Percentiles rank a stretch among this genome's conserved stretches.
phyloP scores from a whole-genome alignment of 2,797 vertebrate species.

The Eutrigla gurnardus region DNA sequence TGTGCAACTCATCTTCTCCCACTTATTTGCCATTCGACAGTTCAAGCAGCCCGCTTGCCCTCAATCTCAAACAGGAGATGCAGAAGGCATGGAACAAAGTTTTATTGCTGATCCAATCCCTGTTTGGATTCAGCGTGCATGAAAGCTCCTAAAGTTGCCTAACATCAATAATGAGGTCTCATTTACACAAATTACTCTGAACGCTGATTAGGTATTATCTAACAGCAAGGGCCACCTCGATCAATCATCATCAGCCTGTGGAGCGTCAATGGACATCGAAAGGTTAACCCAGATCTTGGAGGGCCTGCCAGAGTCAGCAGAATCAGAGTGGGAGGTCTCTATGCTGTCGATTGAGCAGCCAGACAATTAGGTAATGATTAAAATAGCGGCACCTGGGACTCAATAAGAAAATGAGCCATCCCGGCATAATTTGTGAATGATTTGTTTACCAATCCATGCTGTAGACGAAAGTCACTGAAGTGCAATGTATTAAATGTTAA shows the following conservation, averaged over 20 bases:
- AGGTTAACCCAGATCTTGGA: constrained; percentile 94
- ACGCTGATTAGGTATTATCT: constrained; percentile 97
- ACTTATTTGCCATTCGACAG: constrained; percentile 71
- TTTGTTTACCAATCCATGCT: constrained; percentile 92
- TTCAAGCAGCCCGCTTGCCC: constrained; percentile 71
- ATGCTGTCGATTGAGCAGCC: constrained; percentile 92
- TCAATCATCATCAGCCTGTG: constrained; percentile 92
- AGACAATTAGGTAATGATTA: constrained; percentile 99
- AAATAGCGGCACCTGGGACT: constrained; percentile 88
- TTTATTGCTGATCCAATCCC: constrained; percentile 84
- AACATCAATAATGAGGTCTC: constrained; percentile 95
- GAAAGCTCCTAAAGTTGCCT: constrained; percentile 87
- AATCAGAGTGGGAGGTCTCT: constrained; percentile 90
- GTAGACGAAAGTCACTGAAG: constrained; percentile 78
- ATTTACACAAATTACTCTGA: constrained; percentile 97
- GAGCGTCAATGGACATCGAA: constrained; percentile 91
- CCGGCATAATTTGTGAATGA: constrained; percentile 91
- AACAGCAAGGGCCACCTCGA: constrained; percentile 92
- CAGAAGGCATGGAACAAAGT: constrained; percentile 75
- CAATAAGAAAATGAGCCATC: constrained; percentile 93
- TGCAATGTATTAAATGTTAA: constrained; percentile 76
- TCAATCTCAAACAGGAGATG: constrained; percentile 72
- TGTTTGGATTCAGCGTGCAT: constrained; percentile 81
- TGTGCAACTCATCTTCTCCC: constrained; percentile 68
- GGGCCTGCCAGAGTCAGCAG: constrained; percentile 94